phyloP scores from a whole-genome alignment of 2,888 invertebrate genomes.

The Sussaba pulchella region DNA sequence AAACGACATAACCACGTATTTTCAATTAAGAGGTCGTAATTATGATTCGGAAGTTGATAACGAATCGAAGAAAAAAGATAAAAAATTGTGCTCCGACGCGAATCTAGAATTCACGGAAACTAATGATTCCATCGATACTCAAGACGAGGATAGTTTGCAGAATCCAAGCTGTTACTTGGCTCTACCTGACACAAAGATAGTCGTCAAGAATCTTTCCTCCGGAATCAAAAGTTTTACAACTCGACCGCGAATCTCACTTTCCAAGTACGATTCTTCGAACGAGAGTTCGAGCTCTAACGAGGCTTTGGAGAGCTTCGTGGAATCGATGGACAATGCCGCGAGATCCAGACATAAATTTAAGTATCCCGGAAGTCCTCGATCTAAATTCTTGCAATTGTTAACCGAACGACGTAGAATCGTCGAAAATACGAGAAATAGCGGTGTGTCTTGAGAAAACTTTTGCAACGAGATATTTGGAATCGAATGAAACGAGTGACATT shows the following conservation, averaged over 20 bases:
- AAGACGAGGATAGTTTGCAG: constrained; percentile 41
- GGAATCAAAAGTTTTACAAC: constrained; percentile 50
- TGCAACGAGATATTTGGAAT: constrained; percentile 27
- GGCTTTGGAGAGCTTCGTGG: constrained; percentile 65
- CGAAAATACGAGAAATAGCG: constrained; percentile 73
- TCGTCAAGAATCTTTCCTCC: constrained; percentile 19
- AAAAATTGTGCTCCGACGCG: background rate
- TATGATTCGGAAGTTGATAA: constrained; percentile 15
- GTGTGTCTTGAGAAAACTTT: constrained; percentile 63
- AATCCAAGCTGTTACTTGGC: constrained; percentile 59
- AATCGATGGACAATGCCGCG: constrained; percentile 67
- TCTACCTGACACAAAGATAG: constrained; percentile 41
- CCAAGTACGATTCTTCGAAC: constrained; percentile 67
- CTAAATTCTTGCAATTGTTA: constrained; percentile 77
- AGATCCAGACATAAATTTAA: constrained; percentile 72
- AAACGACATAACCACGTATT: constrained; percentile 52
- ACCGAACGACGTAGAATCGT: constrained; percentile 78
- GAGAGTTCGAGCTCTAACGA: constrained; percentile 71
- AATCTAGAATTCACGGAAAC: constrained; percentile 31
- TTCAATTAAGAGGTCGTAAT: constrained; percentile 54
- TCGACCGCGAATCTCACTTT: constrained; percentile 61
- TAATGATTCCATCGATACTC: constrained; percentile 28
- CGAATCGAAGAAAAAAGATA: background rate
- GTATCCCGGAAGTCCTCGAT: constrained; percentile 77
- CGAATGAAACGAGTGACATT: constrained; percentile 36